These are phyloP conservation scores for Nemotelus nigrinus DNA, from an alignment of 2,888 invertebrate genomes.

Conservation along the genomic window DNA sequence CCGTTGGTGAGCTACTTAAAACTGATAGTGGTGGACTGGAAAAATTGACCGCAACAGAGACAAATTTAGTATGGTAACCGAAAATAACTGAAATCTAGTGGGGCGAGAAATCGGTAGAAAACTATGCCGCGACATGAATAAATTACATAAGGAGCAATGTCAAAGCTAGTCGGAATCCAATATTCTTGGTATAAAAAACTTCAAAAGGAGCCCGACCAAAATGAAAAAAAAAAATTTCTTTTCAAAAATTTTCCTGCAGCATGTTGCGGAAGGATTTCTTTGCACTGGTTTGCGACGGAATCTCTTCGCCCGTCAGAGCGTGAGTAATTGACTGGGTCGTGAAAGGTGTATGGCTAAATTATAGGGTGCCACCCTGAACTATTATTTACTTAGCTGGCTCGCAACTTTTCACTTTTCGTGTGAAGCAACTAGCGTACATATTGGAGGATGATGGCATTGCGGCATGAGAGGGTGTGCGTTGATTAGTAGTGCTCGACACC, in stretches of 20 bases:
- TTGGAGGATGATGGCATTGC: neutral
- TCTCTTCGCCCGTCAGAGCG: neutral
- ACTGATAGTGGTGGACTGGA: neutral
- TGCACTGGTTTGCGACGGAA: neutral
- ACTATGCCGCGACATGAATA: constrained; percentile 20
- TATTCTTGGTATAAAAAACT: no score
- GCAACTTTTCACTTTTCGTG: constrained; percentile 27
- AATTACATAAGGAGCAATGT: constrained; percentile 2
- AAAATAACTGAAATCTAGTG: neutral
- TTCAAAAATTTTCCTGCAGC: no score
- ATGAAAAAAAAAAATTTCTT: neutral
- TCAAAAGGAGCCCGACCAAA: no score
- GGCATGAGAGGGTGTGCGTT: neutral
- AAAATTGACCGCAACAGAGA: neutral
- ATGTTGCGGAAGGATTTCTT: no score
- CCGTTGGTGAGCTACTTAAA: neutral
- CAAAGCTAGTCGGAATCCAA: neutral
- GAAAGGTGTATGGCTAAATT: constrained; percentile 25
- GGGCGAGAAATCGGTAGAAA: neutral
- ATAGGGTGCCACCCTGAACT: constrained; percentile 18
- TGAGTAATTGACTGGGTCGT: constrained; percentile 24
- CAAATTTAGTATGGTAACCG: neutral
- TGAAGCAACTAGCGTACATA: neutral
- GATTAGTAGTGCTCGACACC: constrained; percentile 6
- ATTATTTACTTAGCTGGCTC: constrained; percentile 15